Base-by-base conservation (phyloP, 2,888 invertebrate genomes). In the Aethes cnicana region DNA sequence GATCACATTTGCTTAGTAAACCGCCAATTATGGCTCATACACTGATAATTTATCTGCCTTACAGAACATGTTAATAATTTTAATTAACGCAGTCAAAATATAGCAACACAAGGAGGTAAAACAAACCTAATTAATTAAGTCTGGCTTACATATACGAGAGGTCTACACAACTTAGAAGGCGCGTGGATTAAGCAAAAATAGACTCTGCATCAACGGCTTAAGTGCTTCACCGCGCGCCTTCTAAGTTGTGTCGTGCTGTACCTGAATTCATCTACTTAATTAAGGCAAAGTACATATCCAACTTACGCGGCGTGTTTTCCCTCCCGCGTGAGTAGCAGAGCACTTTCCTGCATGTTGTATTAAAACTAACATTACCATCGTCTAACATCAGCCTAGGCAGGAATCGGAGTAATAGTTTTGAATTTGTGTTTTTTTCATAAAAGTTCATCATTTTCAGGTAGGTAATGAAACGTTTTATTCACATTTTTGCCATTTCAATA, bases 311-410 rank as follows among this genome's bases (percentile, higher is more conserved):
- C 14, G 16, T 25, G 37, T 25, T 39, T 37, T 9, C 23, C 23
- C n/a, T n/a, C 6, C 16, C n/a, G 12, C 8, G 20, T 21, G 14
- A 14, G 1, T 14, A 3, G 23, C 25, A 25, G n/a, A n/a, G n/a
- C 14, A 12, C 25, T 39, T 16, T 8, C 3, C 6, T 16, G 23
- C 14, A 39, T 9, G 16, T 39, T 39, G 14, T 25, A 39, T 9
- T 3, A 9, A 16, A 25, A 25, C 25, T 25, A 39, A 30, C 36
- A 30, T 18, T 46, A 44, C 36, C 32, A 33, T 43, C 49, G 46
- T 52, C 47, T 53, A 47, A 28, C 12, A 11, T 28, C 28, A 28
- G 11, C n/a, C n/a, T n/a, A n/a, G n/a, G n/a, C n/a, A n/a, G n/a
- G n/a, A n/a, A n/a, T n/a, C n/a, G n/a, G n/a, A n/a, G n/a, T n/a